phyloP scores from a whole-genome alignment of 2,113 vertebrate species.

The Melozone crissalis region DNA sequence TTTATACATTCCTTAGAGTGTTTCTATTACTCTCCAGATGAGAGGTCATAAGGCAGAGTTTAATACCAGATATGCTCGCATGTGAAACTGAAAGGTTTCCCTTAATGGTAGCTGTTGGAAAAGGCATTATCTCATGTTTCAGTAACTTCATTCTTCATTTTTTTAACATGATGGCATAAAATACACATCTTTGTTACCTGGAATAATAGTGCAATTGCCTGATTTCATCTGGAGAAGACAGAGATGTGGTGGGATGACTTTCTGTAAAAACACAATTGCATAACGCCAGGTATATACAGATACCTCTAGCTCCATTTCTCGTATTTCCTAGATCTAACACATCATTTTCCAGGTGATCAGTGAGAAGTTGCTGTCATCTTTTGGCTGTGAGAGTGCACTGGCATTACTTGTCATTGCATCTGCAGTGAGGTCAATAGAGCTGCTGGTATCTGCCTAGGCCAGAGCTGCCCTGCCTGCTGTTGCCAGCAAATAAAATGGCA shows the following conservation, averaged over 20 bases:
- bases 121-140: slow-evolving; percentile 82
- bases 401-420: neutral
- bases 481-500: neutral
- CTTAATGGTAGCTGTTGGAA: slow-evolving; percentile 86
- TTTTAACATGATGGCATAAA: slow-evolving; percentile 86
- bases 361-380: neutral
- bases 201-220: slow-evolving; percentile 80
- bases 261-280: slow-evolving; percentile 91
- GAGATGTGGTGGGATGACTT: slow-evolving; percentile 82
- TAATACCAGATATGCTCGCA: slow-evolving; percentile 77
- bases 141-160: slow-evolving; percentile 84
- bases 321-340: neutral
- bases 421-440: no score
- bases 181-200: slow-evolving; percentile 84
- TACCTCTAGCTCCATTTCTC: neutral
- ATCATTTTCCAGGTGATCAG: no score
- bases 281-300: neutral
- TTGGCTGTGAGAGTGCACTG: neutral
- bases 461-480: rapidly evolving
- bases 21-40: slow-evolving; percentile 90
- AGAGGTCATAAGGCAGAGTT: slow-evolving; percentile 89
- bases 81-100: slow-evolving; percentile 83
- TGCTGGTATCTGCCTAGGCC: rapidly evolving
- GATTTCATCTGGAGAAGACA: slow-evolving; percentile 84
- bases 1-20: slow-evolving; percentile 80